A percentile compares a stretch with the other conserved stretches of the same genome.
These are phyloP conservation scores for Caenorhabditis angaria DNA, from an alignment of 2,888 invertebrate species.

Conservation along the genomic window DNA sequence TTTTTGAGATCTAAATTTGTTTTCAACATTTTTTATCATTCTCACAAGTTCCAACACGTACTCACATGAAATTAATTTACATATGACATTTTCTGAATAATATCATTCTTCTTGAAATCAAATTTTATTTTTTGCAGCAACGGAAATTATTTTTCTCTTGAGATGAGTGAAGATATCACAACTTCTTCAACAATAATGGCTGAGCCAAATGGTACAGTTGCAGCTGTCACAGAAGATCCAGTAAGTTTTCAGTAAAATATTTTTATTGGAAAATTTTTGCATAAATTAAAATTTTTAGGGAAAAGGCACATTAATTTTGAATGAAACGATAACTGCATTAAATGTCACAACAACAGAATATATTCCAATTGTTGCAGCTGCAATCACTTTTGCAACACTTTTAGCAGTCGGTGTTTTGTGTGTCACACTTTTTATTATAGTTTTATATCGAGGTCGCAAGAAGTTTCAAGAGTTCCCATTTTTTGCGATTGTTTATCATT, in stretches of 20 bases:
- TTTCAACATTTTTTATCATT: too few species aligned
- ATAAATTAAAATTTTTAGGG: conserved; percentile 18
- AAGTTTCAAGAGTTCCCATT: conserved; percentile 40
- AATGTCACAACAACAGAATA: conserved; percentile 46
- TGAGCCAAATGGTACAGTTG: neutral
- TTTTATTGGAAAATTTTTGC: neutral
- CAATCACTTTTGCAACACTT: conserved; percentile 28
- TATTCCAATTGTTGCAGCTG: conserved; percentile 45
- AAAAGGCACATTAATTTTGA: conserved; percentile 33
- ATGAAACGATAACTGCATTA: conserved; percentile 45
- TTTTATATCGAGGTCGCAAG: conserved; percentile 41
- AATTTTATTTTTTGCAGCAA: too few species aligned
- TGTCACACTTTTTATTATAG: conserved; percentile 34
- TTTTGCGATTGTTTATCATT: conserved; percentile 19
- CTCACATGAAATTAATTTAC: too few species aligned
- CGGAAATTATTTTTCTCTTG: too few species aligned
- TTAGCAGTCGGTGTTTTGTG: conserved; percentile 34
- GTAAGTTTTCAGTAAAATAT: neutral
- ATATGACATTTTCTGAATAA: too few species aligned
- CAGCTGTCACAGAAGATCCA: conserved; percentile 27
- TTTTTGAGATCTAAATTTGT: too few species aligned
- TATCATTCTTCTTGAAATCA: too few species aligned
- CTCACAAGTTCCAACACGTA: too few species aligned
- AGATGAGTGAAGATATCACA: too few species aligned
- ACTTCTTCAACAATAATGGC: neutral